These are phyloP conservation scores for Arnoldichthys spilopterus DNA, from an alignment of 2,797 vertebrate genomes.

Conservation along the genomic window DNA sequence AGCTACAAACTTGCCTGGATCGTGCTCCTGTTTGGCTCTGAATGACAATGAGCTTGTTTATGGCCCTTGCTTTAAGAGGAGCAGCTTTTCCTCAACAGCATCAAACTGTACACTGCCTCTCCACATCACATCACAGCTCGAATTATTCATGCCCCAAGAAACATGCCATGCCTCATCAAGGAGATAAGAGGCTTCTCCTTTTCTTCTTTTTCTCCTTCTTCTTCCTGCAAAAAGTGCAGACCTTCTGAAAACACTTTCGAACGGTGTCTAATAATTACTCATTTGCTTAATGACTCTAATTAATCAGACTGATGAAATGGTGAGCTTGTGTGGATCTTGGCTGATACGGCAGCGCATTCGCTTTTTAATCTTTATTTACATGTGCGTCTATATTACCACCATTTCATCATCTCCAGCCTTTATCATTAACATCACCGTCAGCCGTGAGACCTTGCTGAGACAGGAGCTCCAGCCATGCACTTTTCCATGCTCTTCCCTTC, in stretches of 20 bases:
- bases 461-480: slow-evolving; percentile 26
- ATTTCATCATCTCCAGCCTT: slow-evolving; percentile 32
- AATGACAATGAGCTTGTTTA: slow-evolving; percentile 33
- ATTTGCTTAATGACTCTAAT: slow-evolving; percentile 39
- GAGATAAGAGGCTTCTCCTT: slow-evolving; percentile 26
- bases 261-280: slow-evolving; percentile 33
- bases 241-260: slow-evolving; percentile 26
- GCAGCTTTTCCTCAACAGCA: slow-evolving; percentile 6
- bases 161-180: slow-evolving; percentile 40
- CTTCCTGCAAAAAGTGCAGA: slow-evolving; percentile 8
- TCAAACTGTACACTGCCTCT: slow-evolving; percentile 10
- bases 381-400: slow-evolving; percentile 11
- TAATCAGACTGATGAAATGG: slow-evolving; percentile 40
- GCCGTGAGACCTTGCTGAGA: slow-evolving; percentile 16
- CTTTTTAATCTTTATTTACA: slow-evolving; percentile 36
- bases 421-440: slow-evolving; percentile 24
- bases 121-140: slow-evolving; percentile 31
- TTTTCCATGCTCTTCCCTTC: slow-evolving; percentile 29
- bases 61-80: slow-evolving; percentile 19
- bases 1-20: neutral
- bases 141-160: slow-evolving; percentile 41
- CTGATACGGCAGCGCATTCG: neutral
- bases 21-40: slow-evolving; percentile 12
- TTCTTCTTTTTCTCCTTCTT: slow-evolving; percentile 3
- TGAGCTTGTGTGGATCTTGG: slow-evolving; percentile 9